Evolutionary conservation across 2,888 invertebrate species (phyloP), one percentile per base, ranked within the genome.

Genomic region (Chymomyza amoena): DNA sequence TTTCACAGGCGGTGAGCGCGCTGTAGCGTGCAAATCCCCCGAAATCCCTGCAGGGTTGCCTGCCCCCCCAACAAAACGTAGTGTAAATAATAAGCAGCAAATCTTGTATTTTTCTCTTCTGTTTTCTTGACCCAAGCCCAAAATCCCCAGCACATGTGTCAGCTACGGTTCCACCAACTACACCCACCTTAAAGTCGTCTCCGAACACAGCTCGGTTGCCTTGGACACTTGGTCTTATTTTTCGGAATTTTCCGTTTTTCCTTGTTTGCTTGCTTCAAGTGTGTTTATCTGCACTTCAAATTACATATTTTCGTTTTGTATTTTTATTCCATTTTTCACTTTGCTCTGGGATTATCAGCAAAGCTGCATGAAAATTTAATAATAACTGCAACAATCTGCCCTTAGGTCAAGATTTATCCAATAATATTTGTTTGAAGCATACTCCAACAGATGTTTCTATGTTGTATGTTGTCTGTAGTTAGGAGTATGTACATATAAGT

Each of bases 291-390:
- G 16, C 70, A 25, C 59, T 72, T 61, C 39, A 70, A 64, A 65
- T 57, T 69, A 7, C 57, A 61, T n/a, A 76, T 72, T 68, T 76
- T 72, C 66, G 76, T 76, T 32, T 76, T 76, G 75, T 72, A 72
- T 67, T 61, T 67, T 59, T 72, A 36, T 36, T 36, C 28, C 28
- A 54, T 56, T 28, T 15, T 64, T 64, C 16, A 64, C 28, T 54
- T 32, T 32, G 25, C 52, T 32, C 28, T 52, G 28, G 82, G 82
- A 77, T 87, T 87, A 87, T 73, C 80, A 72, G 83, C 72, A 80
- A 79, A 87, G 87, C 78, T 85, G 77, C 83, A 84, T 88, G 80
- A 81, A 87, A 86, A 88, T 86, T 86, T 86, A 84, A 88, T 88
- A 87, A 84, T 82, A 69, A 45, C 39, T 45, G 39, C 39, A 45